Conservation (phyloP, 2,113 vertebrate genomes). For the Chauna torquata region DNA sequence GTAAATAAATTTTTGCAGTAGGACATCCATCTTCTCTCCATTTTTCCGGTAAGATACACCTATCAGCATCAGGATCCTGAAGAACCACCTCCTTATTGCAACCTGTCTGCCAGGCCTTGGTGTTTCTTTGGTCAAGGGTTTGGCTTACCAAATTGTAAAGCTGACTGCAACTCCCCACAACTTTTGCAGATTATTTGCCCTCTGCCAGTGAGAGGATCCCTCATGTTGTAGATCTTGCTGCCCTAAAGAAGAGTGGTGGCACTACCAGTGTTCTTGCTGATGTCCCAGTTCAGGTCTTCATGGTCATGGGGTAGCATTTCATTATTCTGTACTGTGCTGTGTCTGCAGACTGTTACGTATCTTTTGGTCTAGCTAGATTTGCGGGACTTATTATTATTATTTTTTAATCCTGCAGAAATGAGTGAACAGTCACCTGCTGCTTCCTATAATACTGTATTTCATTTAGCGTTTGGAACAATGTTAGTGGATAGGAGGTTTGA, state of each 20-base stretch:
- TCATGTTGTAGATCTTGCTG: accelerated
- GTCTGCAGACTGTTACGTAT: not conserved
- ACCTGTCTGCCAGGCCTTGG: not conserved
- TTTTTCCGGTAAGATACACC: not conserved
- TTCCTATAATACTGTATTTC: not conserved
- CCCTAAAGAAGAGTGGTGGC: not conserved
- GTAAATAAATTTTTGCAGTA: not conserved
- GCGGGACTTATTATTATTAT: not conserved
- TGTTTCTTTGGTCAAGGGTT: not conserved
- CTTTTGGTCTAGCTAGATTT: not conserved
- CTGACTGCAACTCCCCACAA: not conserved
- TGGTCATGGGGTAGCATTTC: not conserved
- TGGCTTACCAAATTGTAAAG: not conserved
- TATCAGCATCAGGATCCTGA: not conserved
- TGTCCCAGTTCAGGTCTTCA: not conserved
- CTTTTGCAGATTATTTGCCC: not conserved
- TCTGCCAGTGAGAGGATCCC: not conserved
- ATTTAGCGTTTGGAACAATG: not conserved
- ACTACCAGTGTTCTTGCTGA: not conserved
- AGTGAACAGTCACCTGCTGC: not conserved
- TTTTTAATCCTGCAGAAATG: not conserved
- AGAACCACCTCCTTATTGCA: not conserved
- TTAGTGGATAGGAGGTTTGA: not conserved
- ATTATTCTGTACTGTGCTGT: not conserved
- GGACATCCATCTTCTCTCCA: not conserved